Evolutionary conservation across 1,140 invertebrate species (phyloP), one percentile per base, ranked within the genome.

Genomic region (Homalodisca vitripennis): DNA sequence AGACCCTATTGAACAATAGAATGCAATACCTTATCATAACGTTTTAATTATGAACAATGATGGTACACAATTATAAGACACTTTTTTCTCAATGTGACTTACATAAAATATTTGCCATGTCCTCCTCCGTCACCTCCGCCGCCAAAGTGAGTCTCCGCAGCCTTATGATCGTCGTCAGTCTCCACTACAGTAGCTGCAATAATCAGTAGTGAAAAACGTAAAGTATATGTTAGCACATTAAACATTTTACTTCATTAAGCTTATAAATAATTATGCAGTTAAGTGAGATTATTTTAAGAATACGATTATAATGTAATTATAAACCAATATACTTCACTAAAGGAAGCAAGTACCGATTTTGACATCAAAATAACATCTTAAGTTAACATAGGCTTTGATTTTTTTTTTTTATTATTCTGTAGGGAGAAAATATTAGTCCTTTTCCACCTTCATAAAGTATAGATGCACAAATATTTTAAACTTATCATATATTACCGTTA

Each of bases 41-140:
- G 6, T 6, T 41, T 41, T 6, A 10, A 41, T 41, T 41, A 17
- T 10, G 6, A 17, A 17, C 17, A 17, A 6, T 10, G 17, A 41
- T 10, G 17, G 17, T 41, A 10, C 6, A 6, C 34, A 41, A 17
- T 10, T 41, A 17, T 10, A 41, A 6, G 34, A 41, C 17, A 10
- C 17, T 10, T 12, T 6, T 22, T 30, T 13, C 13, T 30, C 29
- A 13, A 10, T n/a, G 24, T 22, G 14, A 76, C 78, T 78, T 72
- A 79, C 78, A 78, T 75, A 72, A 78, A 79, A 70, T 77, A 78
- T 71, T 79, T 78, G 14, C 75, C 75, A 62, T 72, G 70, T 17
- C 73, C 74, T 17, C 14, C 29, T 22, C 27, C 60, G 22, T 22
- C 53, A 20, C 27, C 53, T 22, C 34, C 70, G 48, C 17, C 51